Percentiles rank a stretch among this genome's conserved stretches.
Conservation (phyloP, 2,888 invertebrate species). For the Gari tellinella region DNA sequence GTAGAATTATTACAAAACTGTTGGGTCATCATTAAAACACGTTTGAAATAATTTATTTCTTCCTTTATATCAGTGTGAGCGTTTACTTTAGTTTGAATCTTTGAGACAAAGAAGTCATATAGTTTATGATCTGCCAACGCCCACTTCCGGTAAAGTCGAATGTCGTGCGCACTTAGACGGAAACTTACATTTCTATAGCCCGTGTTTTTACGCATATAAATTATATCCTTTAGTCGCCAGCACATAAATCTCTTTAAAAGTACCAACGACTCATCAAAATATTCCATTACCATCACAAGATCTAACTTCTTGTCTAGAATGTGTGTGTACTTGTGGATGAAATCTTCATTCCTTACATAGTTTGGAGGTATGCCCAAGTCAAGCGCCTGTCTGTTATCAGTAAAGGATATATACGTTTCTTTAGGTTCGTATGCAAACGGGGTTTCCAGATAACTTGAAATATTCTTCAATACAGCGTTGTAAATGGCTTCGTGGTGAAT, state of each 20-base stretch:
- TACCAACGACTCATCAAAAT: conserved; percentile 81
- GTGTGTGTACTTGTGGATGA: conserved; percentile 58
- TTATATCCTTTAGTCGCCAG: conserved; percentile 76
- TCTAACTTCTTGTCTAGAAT: conserved; percentile 68
- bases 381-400: conserved; percentile 73
- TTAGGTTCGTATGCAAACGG: conserved; percentile 64
- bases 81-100: conserved; percentile 61
- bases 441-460: conserved; percentile 62
- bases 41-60: conserved; percentile 57
- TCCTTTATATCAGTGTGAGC: conserved; percentile 39
- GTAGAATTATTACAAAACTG: conserved; percentile 43
- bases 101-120: conserved; percentile 71
- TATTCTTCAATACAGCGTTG: conserved; percentile 27
- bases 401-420: conserved; percentile 58
- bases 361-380: conserved; percentile 69
- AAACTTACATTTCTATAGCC: conserved; percentile 46
- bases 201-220: conserved; percentile 71
- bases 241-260: conserved; percentile 76
- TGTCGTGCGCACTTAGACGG: conserved; percentile 49
- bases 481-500: conserved; percentile 35
- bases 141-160: conserved; percentile 59
- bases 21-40: conserved; percentile 33
- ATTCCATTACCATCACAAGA: conserved; percentile 78
- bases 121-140: conserved; percentile 72
- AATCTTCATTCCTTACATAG: conserved; percentile 28